phyloP scores from a whole-genome alignment of 2,888 invertebrate genomes.

The Drosophila fulvimacula region DNA sequence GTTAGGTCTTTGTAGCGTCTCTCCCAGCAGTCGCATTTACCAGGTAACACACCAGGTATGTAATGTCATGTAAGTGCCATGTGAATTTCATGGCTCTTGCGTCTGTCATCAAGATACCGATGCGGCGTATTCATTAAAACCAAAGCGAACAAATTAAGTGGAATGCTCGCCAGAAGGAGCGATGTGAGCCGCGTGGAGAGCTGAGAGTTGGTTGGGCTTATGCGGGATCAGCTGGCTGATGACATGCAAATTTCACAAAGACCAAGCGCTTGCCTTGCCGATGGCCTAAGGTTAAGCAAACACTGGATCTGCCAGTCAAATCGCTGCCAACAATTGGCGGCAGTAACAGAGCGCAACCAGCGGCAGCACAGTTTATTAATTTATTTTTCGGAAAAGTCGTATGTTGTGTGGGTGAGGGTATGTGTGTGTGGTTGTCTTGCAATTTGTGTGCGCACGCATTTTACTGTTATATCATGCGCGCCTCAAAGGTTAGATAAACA shows the following conservation, averaged over 20 bases:
- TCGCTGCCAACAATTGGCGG: slow-evolving; percentile 16
- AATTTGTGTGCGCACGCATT: slow-evolving; percentile 18
- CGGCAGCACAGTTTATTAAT: slow-evolving; percentile 43
- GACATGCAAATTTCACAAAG: slow-evolving; percentile 23
- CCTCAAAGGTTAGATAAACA: slow-evolving; percentile 64
- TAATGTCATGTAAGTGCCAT: slow-evolving; percentile 21
- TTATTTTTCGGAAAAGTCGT: slow-evolving; percentile 40
- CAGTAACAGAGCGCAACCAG: slow-evolving; percentile 43
- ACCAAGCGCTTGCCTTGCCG: background rate
- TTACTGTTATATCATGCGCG: slow-evolving; percentile 55
- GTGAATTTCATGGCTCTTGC: slow-evolving; percentile 65
- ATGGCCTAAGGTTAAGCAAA: slow-evolving; percentile 18
- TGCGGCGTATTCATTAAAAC: slow-evolving; percentile 50
- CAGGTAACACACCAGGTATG: background rate
- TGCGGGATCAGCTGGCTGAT: slow-evolving; percentile 11
- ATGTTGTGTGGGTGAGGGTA: slow-evolving; percentile 3
- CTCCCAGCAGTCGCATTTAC: background rate
- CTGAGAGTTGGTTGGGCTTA: background rate
- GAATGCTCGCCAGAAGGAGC: background rate
- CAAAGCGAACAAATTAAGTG: slow-evolving; percentile 15
- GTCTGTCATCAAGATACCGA: slow-evolving; percentile 54
- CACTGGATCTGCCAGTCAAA: background rate
- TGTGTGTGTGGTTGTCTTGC: slow-evolving; percentile 20
- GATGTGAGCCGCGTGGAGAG: background rate
- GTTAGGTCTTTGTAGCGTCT: slow-evolving; percentile 40